phyloP scores from a whole-genome alignment of 2,888 invertebrate genomes.

The Bibio marci region DNA sequence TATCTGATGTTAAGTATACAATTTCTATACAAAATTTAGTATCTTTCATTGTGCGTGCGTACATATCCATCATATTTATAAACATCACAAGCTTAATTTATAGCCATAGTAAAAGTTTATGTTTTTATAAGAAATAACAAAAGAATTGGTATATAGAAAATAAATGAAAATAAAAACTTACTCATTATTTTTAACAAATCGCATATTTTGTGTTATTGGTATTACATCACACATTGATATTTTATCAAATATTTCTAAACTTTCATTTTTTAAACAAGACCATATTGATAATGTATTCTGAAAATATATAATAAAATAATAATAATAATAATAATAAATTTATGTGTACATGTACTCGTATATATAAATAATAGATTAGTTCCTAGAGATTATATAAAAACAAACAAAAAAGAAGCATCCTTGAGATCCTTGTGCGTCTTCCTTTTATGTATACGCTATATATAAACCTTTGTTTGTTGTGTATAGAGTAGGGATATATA shows the following conservation, averaged over 20 bases:
- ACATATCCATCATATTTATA: no score
- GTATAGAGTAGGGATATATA: no score
- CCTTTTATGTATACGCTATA: no score
- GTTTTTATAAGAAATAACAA: neutral
- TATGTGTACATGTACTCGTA: no score
- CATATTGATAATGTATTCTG: constrained; percentile 16
- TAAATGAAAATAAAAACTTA: neutral
- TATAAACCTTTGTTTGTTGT: no score
- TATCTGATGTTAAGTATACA: no score
- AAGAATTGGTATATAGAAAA: neutral
- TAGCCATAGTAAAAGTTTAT: neutral
- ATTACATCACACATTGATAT: constrained; percentile 41
- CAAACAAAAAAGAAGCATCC: no score
- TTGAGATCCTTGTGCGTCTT: no score
- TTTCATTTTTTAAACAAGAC: neutral
- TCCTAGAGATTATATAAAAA: no score
- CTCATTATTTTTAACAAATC: constrained; percentile 35
- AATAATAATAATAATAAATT: neutral
- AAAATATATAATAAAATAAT: constrained; percentile 22
- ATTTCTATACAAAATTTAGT: no score
- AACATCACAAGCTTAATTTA: neutral
- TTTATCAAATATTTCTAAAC: constrained; percentile 36
- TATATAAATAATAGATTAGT: no score
- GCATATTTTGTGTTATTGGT: constrained; percentile 42
- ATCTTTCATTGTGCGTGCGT: no score